Evolutionary conservation across 2,888 invertebrate species (phyloP), one percentile per base, ranked within the genome.

Genomic region (Caenorhabditis doughertyi): DNA sequence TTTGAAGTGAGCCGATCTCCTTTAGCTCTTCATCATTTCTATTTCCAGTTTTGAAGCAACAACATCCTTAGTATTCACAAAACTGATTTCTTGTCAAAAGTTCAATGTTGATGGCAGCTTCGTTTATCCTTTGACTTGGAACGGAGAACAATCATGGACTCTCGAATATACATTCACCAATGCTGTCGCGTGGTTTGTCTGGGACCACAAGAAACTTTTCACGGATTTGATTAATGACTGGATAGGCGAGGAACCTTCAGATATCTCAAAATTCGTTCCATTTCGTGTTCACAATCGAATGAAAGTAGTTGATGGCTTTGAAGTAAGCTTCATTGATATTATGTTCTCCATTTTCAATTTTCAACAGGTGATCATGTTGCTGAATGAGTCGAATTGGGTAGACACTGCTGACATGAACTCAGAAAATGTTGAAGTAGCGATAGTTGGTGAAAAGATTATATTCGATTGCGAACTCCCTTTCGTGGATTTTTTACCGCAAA

Each of bases 381-480:
- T 96, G 90, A 99, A 98, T 93, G 96, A 98, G 92, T 96, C 96
- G 92, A 99, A 99, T 93, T 99, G 98, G 99, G 95, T 99, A 87
- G 98, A 99, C 93, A 98, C 98, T 90, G 85, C 83, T 11, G 86
- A 84, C 18, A 82, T 73, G 53, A 81, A 84, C 18, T 86, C 88
- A 18, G 90, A 91, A 58, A 91, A 91, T 68, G 82, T 89, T 32
- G 88, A 87, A 65, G 85, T 85, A 3, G 89, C 90, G 3, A 85
- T 91, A 27, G 88, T 88, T 13, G 85, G 83, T 53, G 81, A 86
- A 23, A 81, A 84, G 42, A 49, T 84, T 23, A 29, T 42, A 21
- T 80, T 84, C 42, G 96, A 97, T 3, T 96, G 98, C 92, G 96
- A 96, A 92, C 94, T 99, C 90, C 97, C 98, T 0, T 98, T 97